Base-by-base conservation (phyloP, 1,140 invertebrate species). In the Lordiphosa stackelbergi region DNA sequence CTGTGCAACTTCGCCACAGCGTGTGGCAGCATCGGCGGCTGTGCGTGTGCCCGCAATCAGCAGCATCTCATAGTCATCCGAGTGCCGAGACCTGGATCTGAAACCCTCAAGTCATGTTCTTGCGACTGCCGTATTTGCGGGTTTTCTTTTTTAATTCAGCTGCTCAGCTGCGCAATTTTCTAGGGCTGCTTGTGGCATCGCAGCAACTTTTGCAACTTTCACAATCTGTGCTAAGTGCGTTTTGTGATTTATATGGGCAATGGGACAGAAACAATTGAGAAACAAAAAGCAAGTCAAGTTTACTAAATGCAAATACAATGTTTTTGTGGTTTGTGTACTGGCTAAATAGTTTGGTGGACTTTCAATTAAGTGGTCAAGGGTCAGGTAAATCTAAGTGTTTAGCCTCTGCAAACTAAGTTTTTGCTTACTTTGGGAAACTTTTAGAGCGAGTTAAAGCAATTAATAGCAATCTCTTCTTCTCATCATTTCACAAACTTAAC, bases 191-290 rank as follows among this genome's bases (percentile, higher is more conserved):
- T 56, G 42, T 31, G 7, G 34, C 56, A 53, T 49, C 59, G 66
- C 56, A 56, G 38, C 59, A 61, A 79, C 74, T 79, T 81, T 81
- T 68, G 34, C 53, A 79, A 79, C 74, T 79, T 79, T 79, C 75
- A 74, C 75, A 75, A 81, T 74, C 66, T 71, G 55, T 51, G 49
- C 62, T 81, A 81, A 79, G 74, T 81, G 77, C 75, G 71, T 81
- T 81, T 54, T 74, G 42, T 81, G 74, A 79, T 79, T 81, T 68
- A 19, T 19, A 56, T 47, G 40, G 49, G 35, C 35, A 49, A 34
- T 35, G 49, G 31, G 54, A 36, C 34, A 55, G 43, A 46, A 5
- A 46, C 56, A 66, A 42, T 35, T 22, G 42, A 19, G 13, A 45
- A 13, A 42, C 35, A 46, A 49, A 31, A 24, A 47, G 42, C 31